These are phyloP conservation scores for Chelonus formosanus DNA, from an alignment of 2,888 invertebrate species.

Conservation along the genomic window DNA sequence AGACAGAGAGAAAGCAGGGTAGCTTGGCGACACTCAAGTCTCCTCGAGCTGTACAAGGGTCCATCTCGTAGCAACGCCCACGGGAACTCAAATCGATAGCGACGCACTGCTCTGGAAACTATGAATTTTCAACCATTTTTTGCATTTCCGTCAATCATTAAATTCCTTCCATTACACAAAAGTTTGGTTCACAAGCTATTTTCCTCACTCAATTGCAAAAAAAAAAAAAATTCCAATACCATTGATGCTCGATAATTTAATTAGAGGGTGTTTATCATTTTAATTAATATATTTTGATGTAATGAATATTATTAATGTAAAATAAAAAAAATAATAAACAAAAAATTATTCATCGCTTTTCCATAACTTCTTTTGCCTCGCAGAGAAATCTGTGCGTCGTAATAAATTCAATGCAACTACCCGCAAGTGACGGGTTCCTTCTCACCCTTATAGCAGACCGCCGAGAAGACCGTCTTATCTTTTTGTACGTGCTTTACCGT, in stretches of 20 bases:
- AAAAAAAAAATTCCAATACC: no score
- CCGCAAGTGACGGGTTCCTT: slow-evolving; percentile 18
- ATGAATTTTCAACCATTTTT: slow-evolving; percentile 59
- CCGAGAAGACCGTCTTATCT: slow-evolving; percentile 6
- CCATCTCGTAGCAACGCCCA: slow-evolving; percentile 66
- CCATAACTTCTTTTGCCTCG: background rate
- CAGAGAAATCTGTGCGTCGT: slow-evolving; percentile 9
- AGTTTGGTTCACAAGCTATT: background rate
- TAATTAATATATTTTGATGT: no score
- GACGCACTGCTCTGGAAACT: slow-evolving; percentile 63
- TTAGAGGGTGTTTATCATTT: no score
- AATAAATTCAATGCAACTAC: slow-evolving; percentile 23
- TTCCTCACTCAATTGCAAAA: background rate
- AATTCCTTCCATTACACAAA: background rate
- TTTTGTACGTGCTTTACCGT: background rate
- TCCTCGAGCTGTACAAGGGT: slow-evolving; percentile 62
- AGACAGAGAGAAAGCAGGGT: slow-evolving; percentile 43
- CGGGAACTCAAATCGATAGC: slow-evolving; percentile 64
- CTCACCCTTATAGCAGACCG: background rate
- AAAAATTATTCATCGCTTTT: slow-evolving; percentile 4
- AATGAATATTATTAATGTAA: no score
- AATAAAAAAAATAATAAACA: no score
- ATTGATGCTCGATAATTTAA: no score
- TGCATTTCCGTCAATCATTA: slow-evolving; percentile 45
- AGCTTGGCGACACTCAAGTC: slow-evolving; percentile 64